phyloP scores from a whole-genome alignment of 2,113 vertebrate genomes.

The Neodontobutis hainanensis region DNA sequence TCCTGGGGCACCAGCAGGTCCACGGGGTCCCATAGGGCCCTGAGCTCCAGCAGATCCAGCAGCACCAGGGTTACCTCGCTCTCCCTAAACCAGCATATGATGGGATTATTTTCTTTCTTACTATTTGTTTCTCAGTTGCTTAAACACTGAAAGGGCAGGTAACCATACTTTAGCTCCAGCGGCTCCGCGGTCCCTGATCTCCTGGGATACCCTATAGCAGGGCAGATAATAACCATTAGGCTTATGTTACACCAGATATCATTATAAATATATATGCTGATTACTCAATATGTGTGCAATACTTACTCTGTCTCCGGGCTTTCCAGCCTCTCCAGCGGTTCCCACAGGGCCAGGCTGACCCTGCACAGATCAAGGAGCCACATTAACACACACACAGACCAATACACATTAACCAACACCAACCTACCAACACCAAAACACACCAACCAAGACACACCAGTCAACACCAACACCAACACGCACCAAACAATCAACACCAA shows the following conservation, averaged over 20 bases:
- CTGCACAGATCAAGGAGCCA: conserved; percentile 74
- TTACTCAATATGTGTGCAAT: conserved; percentile 8
- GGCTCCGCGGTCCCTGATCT: conserved; percentile 89
- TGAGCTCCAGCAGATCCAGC: conserved; percentile 84
- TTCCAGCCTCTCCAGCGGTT: conserved; percentile 88
- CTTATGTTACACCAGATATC: not conserved
- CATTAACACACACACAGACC: conserved; percentile 23
- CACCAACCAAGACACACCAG: too few species aligned
- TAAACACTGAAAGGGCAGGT: not conserved
- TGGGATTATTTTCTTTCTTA: not conserved
- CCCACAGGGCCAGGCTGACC: conserved; percentile 94
- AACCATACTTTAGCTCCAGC: conserved; percentile 88
- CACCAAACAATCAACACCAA: too few species aligned
- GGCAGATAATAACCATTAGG: conserved; percentile 20
- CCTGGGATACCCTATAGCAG: conserved; percentile 88
- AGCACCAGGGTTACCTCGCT: conserved; percentile 89
- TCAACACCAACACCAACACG: too few species aligned
- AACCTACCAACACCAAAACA: too few species aligned
- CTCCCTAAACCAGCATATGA: conserved; percentile 81
- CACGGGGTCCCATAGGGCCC: conserved; percentile 87
- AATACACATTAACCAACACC: too few species aligned
- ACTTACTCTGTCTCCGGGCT: conserved; percentile 94
- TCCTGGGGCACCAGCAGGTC: conserved; percentile 90
- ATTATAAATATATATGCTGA: not conserved
- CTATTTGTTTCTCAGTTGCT: too few species aligned